Base-by-base conservation (phyloP, 2,888 invertebrate species). In the Microplitis deprimator region DNA sequence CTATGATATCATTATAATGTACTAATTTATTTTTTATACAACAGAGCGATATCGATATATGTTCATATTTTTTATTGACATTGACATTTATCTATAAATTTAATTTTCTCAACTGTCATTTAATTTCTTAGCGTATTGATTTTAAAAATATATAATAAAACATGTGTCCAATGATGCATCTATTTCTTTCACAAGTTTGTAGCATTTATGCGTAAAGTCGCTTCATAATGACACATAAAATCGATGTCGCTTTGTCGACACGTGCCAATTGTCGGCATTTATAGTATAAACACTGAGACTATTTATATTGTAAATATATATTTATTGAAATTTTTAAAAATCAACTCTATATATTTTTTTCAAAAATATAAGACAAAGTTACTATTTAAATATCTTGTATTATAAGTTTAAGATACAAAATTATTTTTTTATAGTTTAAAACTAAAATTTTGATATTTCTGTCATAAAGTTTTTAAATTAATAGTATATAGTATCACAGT, bases 241-340 rank as follows among this genome's bases (percentile, higher is more conserved):
- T 80, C 80, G 73, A 80, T 77, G 76, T 77, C 79, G 79, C 67
- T 80, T 81, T 68, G 74, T 78, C 78, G 79, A 62, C 75, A 77
- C 68, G 72, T 73, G 62, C 73, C 74, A 76, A 79, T 73, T 81
- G 40, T 78, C 79, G 77, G 76, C 68, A 75, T 79, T 79, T n/a
- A 69, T 73, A 79, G 74, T 79, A 39, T 77, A 80, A 75, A 72
- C 71, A 82, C 78, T 75, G 80, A 74, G 73, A 77, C 61, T 68
- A 65, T 29, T 69, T 72, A 77, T 76, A 13, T 20, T n/a, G 7
- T 61, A 16, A 16, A 41, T 64, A 41, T 40, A 20, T 20, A 20
- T 17, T 68, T 68, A 16, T 39, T n/a, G 7, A 40, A 67, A 13
- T 67, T 29, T 67, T 67, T 67, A 59, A 50, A 6, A 17, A 10